These are phyloP conservation scores for Rosalia funebris DNA, from an alignment of 2,888 invertebrate species.

Conservation along the genomic window DNA sequence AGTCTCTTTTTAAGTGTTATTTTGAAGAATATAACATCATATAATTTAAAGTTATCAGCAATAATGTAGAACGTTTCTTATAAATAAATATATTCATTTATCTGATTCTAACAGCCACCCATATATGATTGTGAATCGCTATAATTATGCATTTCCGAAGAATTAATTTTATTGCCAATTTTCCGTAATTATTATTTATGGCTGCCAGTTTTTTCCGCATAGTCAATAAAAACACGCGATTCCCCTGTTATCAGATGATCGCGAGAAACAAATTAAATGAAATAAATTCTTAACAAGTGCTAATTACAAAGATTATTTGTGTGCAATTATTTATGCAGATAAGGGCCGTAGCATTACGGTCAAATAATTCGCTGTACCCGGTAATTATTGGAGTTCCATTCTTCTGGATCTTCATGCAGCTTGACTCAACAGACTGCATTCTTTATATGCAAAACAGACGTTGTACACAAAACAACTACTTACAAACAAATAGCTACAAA, in stretches of 20 bases:
- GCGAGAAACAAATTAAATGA: slow-evolving; percentile 24
- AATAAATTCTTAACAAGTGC: slow-evolving; percentile 35
- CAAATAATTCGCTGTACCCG: slow-evolving; percentile 27
- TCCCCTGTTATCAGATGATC: slow-evolving; percentile 3
- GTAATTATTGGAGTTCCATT: slow-evolving; percentile 29
- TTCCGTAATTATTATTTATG: not conserved
- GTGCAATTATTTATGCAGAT: slow-evolving; percentile 40
- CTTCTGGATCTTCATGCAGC: slow-evolving; percentile 30
- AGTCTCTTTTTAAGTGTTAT: too few relatives aligned
- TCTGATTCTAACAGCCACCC: too few relatives aligned
- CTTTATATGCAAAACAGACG: slow-evolving; percentile 54
- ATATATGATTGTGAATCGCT: too few relatives aligned
- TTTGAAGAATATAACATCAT: too few relatives aligned
- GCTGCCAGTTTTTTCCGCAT: not conserved
- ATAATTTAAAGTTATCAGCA: too few relatives aligned
- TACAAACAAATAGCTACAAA: slow-evolving; percentile 51
- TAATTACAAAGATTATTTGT: slow-evolving; percentile 39
- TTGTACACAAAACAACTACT: slow-evolving; percentile 47
- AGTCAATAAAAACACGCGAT: not conserved
- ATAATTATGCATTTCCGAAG: too few relatives aligned
- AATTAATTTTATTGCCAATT: not conserved
- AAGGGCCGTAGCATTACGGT: slow-evolving; percentile 34
- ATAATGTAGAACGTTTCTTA: too few relatives aligned
- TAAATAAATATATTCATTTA: too few relatives aligned
- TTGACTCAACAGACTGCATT: slow-evolving; percentile 45